phyloP scores from a whole-genome alignment of 1,140 invertebrate genomes.

The Notospermus geniculatus region DNA sequence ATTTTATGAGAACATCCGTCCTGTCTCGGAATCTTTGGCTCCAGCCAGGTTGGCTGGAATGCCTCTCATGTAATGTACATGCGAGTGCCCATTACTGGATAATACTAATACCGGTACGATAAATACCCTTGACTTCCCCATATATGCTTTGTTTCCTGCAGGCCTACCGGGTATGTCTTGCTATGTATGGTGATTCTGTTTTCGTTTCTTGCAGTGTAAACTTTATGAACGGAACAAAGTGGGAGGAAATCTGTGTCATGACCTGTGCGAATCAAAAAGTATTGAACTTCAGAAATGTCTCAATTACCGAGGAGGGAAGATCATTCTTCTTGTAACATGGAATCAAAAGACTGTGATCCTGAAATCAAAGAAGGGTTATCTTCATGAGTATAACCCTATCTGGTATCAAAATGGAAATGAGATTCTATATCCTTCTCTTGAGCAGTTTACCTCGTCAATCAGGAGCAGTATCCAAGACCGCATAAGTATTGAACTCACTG shows the following conservation, averaged over 20 bases:
- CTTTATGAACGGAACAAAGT: slow-evolving; percentile 28
- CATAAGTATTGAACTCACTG: slow-evolving; percentile 18
- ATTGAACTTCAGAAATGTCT: slow-evolving; percentile 33
- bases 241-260: slow-evolving; percentile 38
- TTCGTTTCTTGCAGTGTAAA: slow-evolving; percentile 35
- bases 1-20: no score
- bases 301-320: slow-evolving; percentile 40
- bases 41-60: no score
- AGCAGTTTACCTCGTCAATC: slow-evolving; percentile 14
- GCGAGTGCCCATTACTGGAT: no score
- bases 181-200: no score
- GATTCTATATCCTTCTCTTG: neutral
- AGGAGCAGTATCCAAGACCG: slow-evolving; percentile 16
- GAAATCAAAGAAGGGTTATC: slow-evolving; percentile 17
- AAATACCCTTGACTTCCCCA: no score
- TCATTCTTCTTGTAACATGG: slow-evolving; percentile 29
- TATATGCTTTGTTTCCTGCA: no score
- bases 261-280: slow-evolving; percentile 27
- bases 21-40: no score
- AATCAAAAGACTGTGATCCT: slow-evolving; percentile 18
- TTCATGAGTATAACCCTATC: slow-evolving; percentile 11
- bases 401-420: neutral
- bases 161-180: no score
- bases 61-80: no score
- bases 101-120: no score